Evolutionary conservation across 2,113 vertebrate species (phyloP).

Genomic region (Falcunculus frontatus): DNA sequence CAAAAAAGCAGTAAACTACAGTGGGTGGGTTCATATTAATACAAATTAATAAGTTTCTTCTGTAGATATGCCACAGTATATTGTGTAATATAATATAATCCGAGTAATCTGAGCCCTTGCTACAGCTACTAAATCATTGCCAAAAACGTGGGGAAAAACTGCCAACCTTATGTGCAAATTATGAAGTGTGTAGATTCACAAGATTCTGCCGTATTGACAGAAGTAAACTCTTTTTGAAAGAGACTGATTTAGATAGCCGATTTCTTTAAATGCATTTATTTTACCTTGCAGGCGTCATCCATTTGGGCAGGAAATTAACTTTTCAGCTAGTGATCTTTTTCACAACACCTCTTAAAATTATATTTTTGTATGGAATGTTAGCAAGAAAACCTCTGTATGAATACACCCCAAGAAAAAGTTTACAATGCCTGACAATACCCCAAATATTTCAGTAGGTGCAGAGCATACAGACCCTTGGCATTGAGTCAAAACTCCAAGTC

Average conservation of each 20-base stretch:
- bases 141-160: slow-evolving; percentile 17
- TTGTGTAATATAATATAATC: slow-evolving; percentile 42
- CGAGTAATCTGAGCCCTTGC: slow-evolving; percentile 28
- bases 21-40: neutral
- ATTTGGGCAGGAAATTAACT: slow-evolving; percentile 61
- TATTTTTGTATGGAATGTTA: neutral
- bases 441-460: slow-evolving; percentile 18
- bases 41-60: neutral
- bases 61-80: neutral
- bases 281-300: slow-evolving; percentile 19
- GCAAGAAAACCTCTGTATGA: neutral
- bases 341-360: slow-evolving; percentile 30
- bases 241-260: slow-evolving; percentile 15
- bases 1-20: neutral
- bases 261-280: slow-evolving; percentile 31
- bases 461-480: neutral
- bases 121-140: slow-evolving; percentile 39
- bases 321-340: slow-evolving; percentile 48
- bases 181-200: slow-evolving; percentile 57
- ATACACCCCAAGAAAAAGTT: neutral
- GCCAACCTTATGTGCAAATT: slow-evolving; percentile 42
- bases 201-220: slow-evolving; percentile 42
- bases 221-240: slow-evolving; percentile 28
- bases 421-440: slow-evolving; percentile 20
- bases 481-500: neutral